These are phyloP conservation scores for Sylvietta virens DNA, from an alignment of 2,113 vertebrate genomes.

Conservation along the genomic window DNA sequence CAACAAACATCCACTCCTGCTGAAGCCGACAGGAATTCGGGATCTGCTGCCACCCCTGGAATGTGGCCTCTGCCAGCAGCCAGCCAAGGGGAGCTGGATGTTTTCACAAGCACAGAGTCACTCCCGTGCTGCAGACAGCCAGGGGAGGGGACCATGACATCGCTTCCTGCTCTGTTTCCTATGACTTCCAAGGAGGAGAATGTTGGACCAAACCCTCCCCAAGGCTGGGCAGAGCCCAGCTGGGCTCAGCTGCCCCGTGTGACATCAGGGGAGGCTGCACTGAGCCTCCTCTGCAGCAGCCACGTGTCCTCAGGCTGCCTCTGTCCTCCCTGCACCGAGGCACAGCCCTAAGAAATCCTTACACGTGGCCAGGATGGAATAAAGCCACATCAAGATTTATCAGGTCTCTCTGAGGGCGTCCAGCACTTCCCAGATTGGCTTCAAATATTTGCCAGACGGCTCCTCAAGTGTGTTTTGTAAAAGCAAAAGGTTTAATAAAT, in stretches of 20 bases:
- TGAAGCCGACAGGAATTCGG: background rate
- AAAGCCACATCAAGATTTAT: too few relatives aligned
- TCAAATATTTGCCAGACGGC: too few relatives aligned
- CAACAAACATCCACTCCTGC: background rate
- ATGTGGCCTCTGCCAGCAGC: background rate
- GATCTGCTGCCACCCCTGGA: background rate
- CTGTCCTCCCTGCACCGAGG: background rate
- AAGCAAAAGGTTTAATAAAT: too few relatives aligned
- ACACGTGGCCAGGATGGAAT: too few relatives aligned
- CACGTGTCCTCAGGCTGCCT: background rate
- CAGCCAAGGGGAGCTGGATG: background rate
- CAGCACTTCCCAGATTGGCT: too few relatives aligned
- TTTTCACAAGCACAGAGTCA: background rate
- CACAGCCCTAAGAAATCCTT: too few relatives aligned
- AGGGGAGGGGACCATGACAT: background rate
- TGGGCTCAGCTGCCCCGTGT: background rate
- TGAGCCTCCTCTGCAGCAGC: background rate
- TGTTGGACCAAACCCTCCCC: background rate
- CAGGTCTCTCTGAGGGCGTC: too few relatives aligned
- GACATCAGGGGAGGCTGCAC: background rate
- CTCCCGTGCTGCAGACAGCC: background rate
- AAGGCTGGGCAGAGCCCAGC: background rate
- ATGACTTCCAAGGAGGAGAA: background rate
- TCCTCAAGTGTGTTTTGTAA: too few relatives aligned
- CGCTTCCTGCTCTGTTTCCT: conserved; percentile 10